Percentiles rank a stretch among this genome's conserved stretches.
phyloP scores from a whole-genome alignment of 2,888 invertebrate species.

The Aplocera efformata region DNA sequence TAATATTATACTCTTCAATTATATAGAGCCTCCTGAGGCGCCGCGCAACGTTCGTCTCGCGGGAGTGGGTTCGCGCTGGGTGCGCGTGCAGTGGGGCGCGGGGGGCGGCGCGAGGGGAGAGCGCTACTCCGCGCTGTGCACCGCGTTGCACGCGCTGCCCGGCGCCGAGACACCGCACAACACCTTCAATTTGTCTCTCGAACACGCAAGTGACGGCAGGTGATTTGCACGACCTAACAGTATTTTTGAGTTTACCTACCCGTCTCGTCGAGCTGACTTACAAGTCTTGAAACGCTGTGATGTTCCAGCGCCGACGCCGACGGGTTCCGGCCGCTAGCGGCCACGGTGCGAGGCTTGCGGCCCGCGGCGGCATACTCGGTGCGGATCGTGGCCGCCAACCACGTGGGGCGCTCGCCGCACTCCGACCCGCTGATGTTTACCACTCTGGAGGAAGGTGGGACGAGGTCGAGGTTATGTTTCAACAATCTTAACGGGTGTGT shows the following conservation, averaged over 20 bases:
- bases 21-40: slow-evolving; percentile 86
- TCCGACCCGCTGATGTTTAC: slow-evolving; percentile 84
- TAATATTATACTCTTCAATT: not conserved
- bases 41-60: slow-evolving; percentile 79
- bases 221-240: slow-evolving; percentile 6
- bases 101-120: slow-evolving; percentile 8
- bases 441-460: slow-evolving; percentile 87
- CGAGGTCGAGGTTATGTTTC: not conserved
- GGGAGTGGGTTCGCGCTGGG: slow-evolving; percentile 81
- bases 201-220: slow-evolving; percentile 32
- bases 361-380: slow-evolving; percentile 86
- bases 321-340: slow-evolving; percentile 33
- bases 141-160: slow-evolving; percentile 44
- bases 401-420: slow-evolving; percentile 85
- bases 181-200: slow-evolving; percentile 48
- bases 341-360: slow-evolving; percentile 74
- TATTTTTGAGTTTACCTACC: too few species aligned
- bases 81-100: slow-evolving; percentile 78
- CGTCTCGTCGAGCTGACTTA: too few species aligned
- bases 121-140: slow-evolving; percentile 43
- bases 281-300: too few species aligned
- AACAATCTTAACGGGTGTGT: too few species aligned
- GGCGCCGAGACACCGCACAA: slow-evolving; percentile 31
- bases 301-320: slow-evolving; percentile 35
- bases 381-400: slow-evolving; percentile 84